Evolutionary conservation across 2,888 invertebrate species (phyloP).

Genomic region (Poecilus cupreus): DNA sequence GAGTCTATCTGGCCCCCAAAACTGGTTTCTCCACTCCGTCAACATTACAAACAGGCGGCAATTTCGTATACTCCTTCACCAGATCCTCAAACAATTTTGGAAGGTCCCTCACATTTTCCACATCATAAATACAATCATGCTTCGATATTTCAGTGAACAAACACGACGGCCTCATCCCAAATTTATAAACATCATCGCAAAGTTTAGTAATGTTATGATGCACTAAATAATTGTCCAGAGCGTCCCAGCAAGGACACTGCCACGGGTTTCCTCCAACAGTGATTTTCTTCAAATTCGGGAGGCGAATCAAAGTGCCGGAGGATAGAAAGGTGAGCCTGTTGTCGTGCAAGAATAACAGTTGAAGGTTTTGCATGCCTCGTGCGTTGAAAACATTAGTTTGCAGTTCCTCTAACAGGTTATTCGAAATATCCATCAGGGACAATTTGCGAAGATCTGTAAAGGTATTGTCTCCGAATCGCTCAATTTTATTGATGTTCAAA

Average conservation of each 20-base stretch:
- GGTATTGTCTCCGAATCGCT: conserved; percentile 19
- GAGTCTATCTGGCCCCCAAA: background rate
- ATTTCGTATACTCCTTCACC: conserved; percentile 24
- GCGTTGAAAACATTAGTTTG: conserved; percentile 48
- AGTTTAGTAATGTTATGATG: conserved; percentile 46
- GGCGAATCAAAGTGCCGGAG: conserved; percentile 19
- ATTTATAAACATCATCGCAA: conserved; percentile 36
- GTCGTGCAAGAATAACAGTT: conserved; percentile 42
- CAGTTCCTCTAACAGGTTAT: conserved; percentile 43
- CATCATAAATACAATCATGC: conserved; percentile 48
- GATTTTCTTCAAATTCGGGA: conserved; percentile 48
- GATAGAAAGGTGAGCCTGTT: conserved; percentile 41
- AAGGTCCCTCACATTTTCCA: conserved; percentile 45
- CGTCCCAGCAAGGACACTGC: conserved; percentile 55
- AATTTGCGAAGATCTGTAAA: conserved; percentile 37
- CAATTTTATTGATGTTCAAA: conserved; percentile 46
- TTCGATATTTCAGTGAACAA: conserved; percentile 16
- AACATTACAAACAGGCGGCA: conserved; percentile 54
- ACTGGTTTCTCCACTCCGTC: conserved; percentile 39
- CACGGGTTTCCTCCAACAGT: conserved; percentile 57
- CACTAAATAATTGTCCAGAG: conserved; percentile 16
- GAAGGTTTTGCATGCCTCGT: background rate
- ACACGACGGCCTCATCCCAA: conserved; percentile 47
- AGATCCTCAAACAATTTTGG: conserved; percentile 15
- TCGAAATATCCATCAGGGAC: conserved; percentile 44